These are phyloP conservation scores for fruit fly (Drosophila melanogaster) DNA, from an alignment of 1,140 invertebrate genomes.

Conservation along the genomic window DNA sequence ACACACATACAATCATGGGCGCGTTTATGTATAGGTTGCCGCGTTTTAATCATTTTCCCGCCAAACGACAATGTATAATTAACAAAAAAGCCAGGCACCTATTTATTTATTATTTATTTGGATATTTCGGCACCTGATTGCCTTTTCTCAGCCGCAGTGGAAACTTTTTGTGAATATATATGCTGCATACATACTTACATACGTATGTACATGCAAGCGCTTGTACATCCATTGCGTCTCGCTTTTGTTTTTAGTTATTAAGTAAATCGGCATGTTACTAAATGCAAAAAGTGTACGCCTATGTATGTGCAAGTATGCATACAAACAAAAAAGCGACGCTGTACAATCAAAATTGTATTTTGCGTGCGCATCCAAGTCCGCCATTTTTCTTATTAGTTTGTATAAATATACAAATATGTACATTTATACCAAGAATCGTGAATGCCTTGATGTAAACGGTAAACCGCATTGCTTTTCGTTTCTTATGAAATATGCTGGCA, in stretches of 20 bases:
- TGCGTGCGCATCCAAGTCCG: conserved; percentile 77
- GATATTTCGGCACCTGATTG: conserved; percentile 22
- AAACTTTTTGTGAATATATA: conserved; percentile 43
- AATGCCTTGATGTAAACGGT: conserved; percentile 12
- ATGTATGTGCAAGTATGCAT: conserved; percentile 32
- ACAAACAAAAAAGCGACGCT: conserved; percentile 53
- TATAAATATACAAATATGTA: conserved; percentile 34
- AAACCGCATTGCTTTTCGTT: neutral
- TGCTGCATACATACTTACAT: conserved; percentile 11
- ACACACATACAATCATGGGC: conserved; percentile 12
- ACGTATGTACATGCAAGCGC: conserved; percentile 8
- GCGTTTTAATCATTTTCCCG: conserved; percentile 58
- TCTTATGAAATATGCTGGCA: neutral
- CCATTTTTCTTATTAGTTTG: conserved; percentile 73
- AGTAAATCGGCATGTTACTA: conserved; percentile 13
- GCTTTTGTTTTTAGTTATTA: conserved; percentile 43
- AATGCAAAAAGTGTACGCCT: conserved; percentile 35
- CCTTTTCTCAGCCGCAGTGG: conserved; percentile 28
- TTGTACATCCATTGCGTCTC: conserved; percentile 19
- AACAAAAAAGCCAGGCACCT: conserved; percentile 25
- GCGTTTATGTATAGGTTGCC: conserved; percentile 20
- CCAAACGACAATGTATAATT: conserved; percentile 62
- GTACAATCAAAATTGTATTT: conserved; percentile 69
- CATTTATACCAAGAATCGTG: conserved; percentile 22
- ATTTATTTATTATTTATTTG: neutral